phyloP scores from a whole-genome alignment of 2,888 invertebrate genomes.

The Eupithecia abbreviata region DNA sequence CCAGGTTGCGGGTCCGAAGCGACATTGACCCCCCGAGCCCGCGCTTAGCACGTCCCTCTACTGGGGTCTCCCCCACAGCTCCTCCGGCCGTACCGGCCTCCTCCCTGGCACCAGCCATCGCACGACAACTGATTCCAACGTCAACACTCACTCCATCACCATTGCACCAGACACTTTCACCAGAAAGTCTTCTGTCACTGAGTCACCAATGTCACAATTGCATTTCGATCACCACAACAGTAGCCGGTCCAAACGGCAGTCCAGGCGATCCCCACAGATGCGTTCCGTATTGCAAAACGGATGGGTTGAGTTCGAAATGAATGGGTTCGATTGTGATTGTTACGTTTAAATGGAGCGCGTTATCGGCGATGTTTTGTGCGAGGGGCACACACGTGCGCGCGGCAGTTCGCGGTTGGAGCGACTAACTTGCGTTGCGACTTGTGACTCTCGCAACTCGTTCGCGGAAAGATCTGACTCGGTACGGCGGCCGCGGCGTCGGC shows the following conservation, averaged over 20 bases:
- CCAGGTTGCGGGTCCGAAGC: constrained; percentile 77
- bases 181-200: constrained; percentile 69
- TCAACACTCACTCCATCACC: constrained; percentile 74
- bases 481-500: constrained; percentile 28
- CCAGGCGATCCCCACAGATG: constrained; percentile 47
- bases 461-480: constrained; percentile 25
- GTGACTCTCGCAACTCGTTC: background rate
- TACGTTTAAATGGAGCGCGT: constrained; percentile 74
- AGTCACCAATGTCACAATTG: constrained; percentile 61
- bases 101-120: constrained; percentile 78
- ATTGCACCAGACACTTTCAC: constrained; percentile 63
- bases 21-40: constrained; percentile 80
- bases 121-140: constrained; percentile 61
- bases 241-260: background rate
- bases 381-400: constrained; percentile 64
- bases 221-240: constrained; percentile 52
- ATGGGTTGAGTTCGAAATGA: constrained; percentile 44
- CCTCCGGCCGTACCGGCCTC: constrained; percentile 57
- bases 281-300: constrained; percentile 55
- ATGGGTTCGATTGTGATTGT: constrained; percentile 63
- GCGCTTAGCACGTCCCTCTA: constrained; percentile 65
- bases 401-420: constrained; percentile 68
- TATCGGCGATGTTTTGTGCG: constrained; percentile 61
- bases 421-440: constrained; percentile 54
- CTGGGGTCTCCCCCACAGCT: constrained; percentile 57